Evolutionary conservation across 2,888 invertebrate genomes (phyloP), one percentile per base, ranked within the genome.

Genomic region (Cosmorhoe ocellata): DNA sequence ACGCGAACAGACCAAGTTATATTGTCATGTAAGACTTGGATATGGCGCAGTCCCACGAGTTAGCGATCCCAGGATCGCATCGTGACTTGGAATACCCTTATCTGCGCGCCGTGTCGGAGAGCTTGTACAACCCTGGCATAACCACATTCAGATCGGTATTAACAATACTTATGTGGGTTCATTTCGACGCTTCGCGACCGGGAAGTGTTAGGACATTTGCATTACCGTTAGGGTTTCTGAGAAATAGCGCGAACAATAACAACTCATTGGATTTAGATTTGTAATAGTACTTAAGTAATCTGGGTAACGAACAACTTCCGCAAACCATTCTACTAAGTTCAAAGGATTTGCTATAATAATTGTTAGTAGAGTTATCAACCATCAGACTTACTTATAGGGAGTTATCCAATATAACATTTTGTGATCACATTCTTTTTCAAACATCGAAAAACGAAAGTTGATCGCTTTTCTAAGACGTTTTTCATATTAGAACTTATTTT

Each of bases 141-240:
- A 75, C 76, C 71, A 72, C 67, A 72, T 68, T 67, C 66, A 59
- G 70, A 59, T 61, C 67, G 70, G 77, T 73, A 79, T 80, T 84
- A 84, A 83, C 82, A 79, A 55, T 58, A 55, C 75, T 64, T 66
- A 63, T 67, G 69, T 66, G 64, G 71, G 66, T 69, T 67, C 67
- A 69, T 67, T 66, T 65, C 66, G 65, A 70, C 70, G 71, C 71
- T 65, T 62, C 58, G 61, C 69, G 68, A 79, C 79, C 77, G 80
- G 87, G 87, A 87, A 87, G 78, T 80, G 64, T 63, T 63, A 67
- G 67, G 79, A 76, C 79, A 82, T 85, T 87, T 81, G 79, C 81
- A 81, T 85, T 84, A 81, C 82, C 81, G 84, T 83, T 86, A 83
- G 64, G 69, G 64, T 73, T 80, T 76, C 80, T 79, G 76, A 71